phyloP scores from a whole-genome alignment of 1,140 invertebrate genomes.

The Drosophila sturtevanti region DNA sequence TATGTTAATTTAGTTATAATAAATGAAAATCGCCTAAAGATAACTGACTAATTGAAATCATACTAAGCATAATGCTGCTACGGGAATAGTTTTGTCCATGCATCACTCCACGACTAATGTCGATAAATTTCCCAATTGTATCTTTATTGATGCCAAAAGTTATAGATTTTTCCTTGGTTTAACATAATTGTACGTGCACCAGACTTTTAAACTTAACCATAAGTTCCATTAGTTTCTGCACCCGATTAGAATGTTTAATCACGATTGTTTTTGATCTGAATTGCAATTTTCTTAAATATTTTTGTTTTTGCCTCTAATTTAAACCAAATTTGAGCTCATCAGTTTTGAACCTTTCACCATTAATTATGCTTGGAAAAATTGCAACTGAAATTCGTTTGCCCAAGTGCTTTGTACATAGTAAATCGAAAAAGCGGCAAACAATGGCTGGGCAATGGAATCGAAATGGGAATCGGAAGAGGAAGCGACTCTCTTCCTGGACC shows the following conservation, averaged over 20 bases:
- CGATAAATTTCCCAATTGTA: too few relatives aligned
- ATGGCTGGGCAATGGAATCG: constrained; percentile 4
- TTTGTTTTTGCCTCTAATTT: constrained; percentile 1
- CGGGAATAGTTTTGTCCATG: too few relatives aligned
- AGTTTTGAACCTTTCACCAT: neutral
- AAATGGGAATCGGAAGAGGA: constrained; percentile 22
- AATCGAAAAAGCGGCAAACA: constrained; percentile 14
- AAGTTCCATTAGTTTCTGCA: too few relatives aligned
- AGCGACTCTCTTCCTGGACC: neutral
- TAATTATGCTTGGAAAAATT: constrained; percentile 11
- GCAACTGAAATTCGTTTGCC: constrained; percentile 8
- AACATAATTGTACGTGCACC: too few relatives aligned
- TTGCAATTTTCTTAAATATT: neutral
- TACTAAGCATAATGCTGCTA: too few relatives aligned
- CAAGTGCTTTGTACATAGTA: constrained; percentile 12
- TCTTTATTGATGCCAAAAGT: too few relatives aligned
- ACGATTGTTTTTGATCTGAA: neutral
- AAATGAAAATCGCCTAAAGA: neutral
- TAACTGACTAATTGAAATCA: neutral
- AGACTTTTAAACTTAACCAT: too few relatives aligned
- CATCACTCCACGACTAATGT: too few relatives aligned
- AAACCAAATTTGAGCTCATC: constrained; percentile 1
- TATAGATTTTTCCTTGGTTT: too few relatives aligned
- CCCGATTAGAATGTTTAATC: too few relatives aligned
- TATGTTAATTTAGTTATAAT: neutral